These are phyloP conservation scores for Pilophorus perplexus DNA, from an alignment of 2,888 invertebrate genomes.

Conservation along the genomic window DNA sequence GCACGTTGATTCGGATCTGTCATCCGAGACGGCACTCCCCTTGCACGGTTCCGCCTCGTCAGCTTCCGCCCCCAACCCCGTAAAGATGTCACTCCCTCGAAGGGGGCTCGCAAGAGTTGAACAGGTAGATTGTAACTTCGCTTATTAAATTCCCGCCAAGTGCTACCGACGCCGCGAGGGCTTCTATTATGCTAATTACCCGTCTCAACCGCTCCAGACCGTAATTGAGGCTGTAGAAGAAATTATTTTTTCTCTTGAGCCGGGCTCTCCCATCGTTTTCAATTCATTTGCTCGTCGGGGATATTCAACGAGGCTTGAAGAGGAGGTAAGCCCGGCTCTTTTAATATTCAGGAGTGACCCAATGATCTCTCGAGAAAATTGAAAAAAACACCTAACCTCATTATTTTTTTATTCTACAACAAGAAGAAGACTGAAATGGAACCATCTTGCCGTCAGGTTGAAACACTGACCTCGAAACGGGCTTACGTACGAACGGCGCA, in stretches of 20 bases:
- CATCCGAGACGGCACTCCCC: too few species aligned
- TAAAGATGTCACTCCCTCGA: neutral
- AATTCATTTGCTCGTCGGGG: constrained; percentile 7
- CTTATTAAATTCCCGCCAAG: constrained; percentile 11
- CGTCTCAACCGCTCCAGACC: neutral
- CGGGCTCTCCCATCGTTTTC: constrained; percentile 16
- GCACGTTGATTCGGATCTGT: too few species aligned
- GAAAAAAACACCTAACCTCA: constrained; percentile 7
- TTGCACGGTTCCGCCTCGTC: too few species aligned
- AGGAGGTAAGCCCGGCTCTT: neutral
- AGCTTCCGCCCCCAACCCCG: too few species aligned
- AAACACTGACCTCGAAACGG: too few species aligned
- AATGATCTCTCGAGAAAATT: constrained; percentile 25
- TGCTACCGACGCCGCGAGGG: neutral
- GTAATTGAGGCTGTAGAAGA: constrained; percentile 19
- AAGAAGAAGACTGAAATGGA: too few species aligned
- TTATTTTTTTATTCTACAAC: neutral
- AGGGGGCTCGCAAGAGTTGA: neutral
- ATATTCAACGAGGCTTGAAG: constrained; percentile 14
- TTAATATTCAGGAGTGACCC: constrained; percentile 28
- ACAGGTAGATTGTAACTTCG: neutral
- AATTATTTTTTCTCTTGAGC: constrained; percentile 1
- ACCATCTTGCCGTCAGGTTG: too few species aligned
- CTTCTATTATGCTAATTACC: constrained; percentile 25
- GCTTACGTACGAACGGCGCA: too few species aligned